Percentiles rank a stretch among this genome's conserved stretches.
Conservation (phyloP, 1,140 invertebrate species). For the Heliconius himera region DNA sequence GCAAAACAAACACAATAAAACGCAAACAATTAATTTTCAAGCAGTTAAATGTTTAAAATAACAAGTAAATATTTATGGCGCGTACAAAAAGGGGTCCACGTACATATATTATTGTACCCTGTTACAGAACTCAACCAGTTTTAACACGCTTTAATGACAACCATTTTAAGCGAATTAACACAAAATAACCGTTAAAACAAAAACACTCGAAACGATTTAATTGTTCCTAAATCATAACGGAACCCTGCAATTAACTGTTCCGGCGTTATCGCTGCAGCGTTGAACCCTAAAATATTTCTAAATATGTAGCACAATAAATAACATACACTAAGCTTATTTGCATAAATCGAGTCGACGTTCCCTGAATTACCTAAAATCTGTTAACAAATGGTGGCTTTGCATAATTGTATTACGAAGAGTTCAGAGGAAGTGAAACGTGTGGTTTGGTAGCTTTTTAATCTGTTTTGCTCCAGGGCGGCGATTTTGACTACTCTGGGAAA, state of each 20-base stretch:
- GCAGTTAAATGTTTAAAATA: not conserved
- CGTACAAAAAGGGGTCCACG: conserved; percentile 1
- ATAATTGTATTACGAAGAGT: conserved; percentile 59
- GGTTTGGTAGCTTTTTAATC: conserved; percentile 15
- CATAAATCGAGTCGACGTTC: conserved; percentile 74
- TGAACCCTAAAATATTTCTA: conserved; percentile 65
- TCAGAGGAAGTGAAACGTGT: conserved; percentile 16
- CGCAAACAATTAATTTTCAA: not conserved
- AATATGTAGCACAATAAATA: conserved; percentile 71
- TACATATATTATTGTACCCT: not conserved
- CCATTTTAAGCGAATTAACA: conserved; percentile 63
- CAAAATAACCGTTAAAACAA: conserved; percentile 69
- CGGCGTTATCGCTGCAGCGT: conserved; percentile 65
- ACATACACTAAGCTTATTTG: conserved; percentile 75
- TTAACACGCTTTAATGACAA: conserved; percentile 29
- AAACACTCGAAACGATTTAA: conserved; percentile 64
- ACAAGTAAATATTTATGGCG: conserved; percentile 4
- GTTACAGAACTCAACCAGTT: not conserved
- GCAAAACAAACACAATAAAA: not conserved
- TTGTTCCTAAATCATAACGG: conserved; percentile 64
- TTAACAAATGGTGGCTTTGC: conserved; percentile 79
- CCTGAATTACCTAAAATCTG: conserved; percentile 77
- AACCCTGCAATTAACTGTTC: conserved; percentile 72
- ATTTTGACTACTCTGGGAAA: not conserved
- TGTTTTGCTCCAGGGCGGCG: not conserved